Conservation (phyloP, 2,113 vertebrate genomes). For the Prinia subflava region DNA sequence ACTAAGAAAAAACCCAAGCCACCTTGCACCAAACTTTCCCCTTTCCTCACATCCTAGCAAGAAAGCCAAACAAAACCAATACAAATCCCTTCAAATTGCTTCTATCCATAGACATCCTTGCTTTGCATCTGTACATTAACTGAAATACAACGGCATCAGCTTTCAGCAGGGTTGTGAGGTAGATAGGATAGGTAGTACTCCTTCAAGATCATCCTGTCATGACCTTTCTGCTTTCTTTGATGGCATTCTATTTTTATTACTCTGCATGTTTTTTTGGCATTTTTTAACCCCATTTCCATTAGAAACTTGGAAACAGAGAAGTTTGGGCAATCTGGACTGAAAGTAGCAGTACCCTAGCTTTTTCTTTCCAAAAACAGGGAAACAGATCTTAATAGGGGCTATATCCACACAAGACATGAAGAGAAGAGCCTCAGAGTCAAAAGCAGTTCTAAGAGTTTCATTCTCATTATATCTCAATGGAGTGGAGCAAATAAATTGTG, state of each 20-base stretch:
- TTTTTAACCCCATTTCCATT: not conserved
- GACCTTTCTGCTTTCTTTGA: not conserved
- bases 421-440: slow-evolving; percentile 4
- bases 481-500: slow-evolving; percentile 42
- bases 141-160: not conserved
- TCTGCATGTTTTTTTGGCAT: not conserved
- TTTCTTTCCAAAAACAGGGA: not conserved
- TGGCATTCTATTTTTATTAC: not conserved
- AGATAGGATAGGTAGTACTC: not conserved
- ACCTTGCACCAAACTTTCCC: not conserved
- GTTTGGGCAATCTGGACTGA: not conserved
- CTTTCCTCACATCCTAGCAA: not conserved
- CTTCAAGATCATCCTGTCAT: not conserved
- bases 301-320: not conserved
- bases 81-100: not conserved
- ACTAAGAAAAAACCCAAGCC: not conserved
- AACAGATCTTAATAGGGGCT: not conserved
- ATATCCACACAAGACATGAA: not conserved
- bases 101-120: not conserved
- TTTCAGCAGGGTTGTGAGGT: not conserved
- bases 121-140: not conserved
- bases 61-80: not conserved
- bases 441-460: slow-evolving; percentile 10
- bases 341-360: not conserved
- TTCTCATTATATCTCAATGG: slow-evolving; percentile 48